Evolutionary conservation across 2,888 invertebrate species (phyloP), one percentile per base, ranked within the genome.

Genomic region (Ceriagrion tenellum): DNA sequence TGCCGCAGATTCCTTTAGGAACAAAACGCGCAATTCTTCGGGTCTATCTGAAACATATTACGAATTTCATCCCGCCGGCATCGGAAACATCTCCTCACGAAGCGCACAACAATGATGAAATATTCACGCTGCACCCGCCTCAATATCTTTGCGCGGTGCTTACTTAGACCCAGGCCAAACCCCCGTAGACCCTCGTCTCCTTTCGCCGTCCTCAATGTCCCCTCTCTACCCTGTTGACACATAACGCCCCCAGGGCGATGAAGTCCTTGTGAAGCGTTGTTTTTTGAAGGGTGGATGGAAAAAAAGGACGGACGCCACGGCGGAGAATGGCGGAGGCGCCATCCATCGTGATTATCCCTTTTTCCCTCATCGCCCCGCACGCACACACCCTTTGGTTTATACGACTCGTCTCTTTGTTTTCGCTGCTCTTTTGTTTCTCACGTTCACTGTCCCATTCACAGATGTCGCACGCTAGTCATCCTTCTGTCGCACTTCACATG

Each of bases 271-370:
- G 69, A 93, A 69, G 63, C 74, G 69, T 69, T 74, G 93, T 93
- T 93, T 93, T 93, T 69, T n/a, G 74, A n/a, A 74, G 81, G 47
- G 23, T 47, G 40, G 47, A 18, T 23, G 59, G 47, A 26, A 55
- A 89, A 55, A 89, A 89, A 55, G n/a, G 26, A 89, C 8, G 12
- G 20, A n/a, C 55, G 55, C 35, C 26, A 55, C 16, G 55, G 55
- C 23, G n/a, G 10, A 55, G 55, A 47, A 55, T 89, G 55, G 16
- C 56, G 59, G 89, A 35, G 91, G 35, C 93, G 63, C 93, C 69
- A 93, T 93, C 69, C 93, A 74, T 93, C 69, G 69, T 69, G 69
- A 93, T 93, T 93, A 93, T 89, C 55, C 89, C 89, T 35, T 93
- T 40, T 93, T 69, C 74, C 47, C 69, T 89, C n/a, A 20, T 93